Evolutionary conservation across 2,888 invertebrate species (phyloP).

Genomic region (Drosophila parthenogenetica): DNA sequence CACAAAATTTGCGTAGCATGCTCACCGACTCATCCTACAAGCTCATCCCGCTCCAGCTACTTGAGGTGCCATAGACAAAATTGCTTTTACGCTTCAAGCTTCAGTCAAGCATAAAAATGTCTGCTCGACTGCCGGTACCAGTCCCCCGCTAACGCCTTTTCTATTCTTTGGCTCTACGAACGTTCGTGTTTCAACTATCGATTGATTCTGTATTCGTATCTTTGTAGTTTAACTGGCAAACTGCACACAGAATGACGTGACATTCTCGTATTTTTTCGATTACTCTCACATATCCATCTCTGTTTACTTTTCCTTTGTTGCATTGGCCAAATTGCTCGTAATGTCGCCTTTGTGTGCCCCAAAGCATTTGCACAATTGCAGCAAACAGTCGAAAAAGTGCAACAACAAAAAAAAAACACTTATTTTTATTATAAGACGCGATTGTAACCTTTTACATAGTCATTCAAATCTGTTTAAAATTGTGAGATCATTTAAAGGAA

Average conservation of each 20-base stretch:
- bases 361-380: slow-evolving; percentile 17
- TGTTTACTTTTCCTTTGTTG: slow-evolving; percentile 18
- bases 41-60: slow-evolving; percentile 11
- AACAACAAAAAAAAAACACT: neutral
- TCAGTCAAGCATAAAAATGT: slow-evolving; percentile 74
- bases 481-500: too few species aligned
- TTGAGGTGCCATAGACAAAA: slow-evolving; percentile 70
- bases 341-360: slow-evolving; percentile 19
- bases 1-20: slow-evolving; percentile 59
- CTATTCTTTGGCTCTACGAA: neutral
- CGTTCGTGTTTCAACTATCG: slow-evolving; percentile 65
- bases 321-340: slow-evolving; percentile 36
- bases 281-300: neutral
- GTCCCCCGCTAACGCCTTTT: too few species aligned
- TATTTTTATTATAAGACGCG: slow-evolving; percentile 5
- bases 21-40: neutral
- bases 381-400: slow-evolving; percentile 5
- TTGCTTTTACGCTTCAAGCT: slow-evolving; percentile 71
- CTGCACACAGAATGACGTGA: slow-evolving; percentile 29
- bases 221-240: slow-evolving; percentile 25
- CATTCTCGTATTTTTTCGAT: slow-evolving; percentile 9
- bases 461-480: too few species aligned
- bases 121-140: slow-evolving; percentile 50
- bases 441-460: neutral
- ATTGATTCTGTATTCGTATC: slow-evolving; percentile 66